These are phyloP conservation scores for Ectemnius cavifrons DNA, from an alignment of 2,888 invertebrate species.

Conservation along the genomic window DNA sequence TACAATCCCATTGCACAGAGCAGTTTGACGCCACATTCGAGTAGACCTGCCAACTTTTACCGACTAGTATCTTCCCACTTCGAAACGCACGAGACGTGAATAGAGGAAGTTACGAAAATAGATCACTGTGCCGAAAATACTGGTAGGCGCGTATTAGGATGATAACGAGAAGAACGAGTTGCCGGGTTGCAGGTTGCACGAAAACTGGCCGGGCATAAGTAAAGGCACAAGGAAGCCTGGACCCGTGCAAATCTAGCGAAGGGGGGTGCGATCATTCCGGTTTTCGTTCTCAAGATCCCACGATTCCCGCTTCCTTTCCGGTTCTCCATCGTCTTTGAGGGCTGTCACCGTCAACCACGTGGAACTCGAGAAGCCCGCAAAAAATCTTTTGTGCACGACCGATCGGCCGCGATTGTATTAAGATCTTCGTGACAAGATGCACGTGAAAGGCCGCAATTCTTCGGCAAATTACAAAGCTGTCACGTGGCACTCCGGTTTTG, in stretches of 20 bases:
- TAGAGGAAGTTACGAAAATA: neutral
- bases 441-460: too few relatives aligned
- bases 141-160: neutral
- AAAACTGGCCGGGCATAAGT: conserved; percentile 46
- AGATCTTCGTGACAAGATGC: too few relatives aligned
- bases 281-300: conserved; percentile 47
- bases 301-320: conserved; percentile 47
- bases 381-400: conserved; percentile 39
- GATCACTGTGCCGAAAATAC: neutral
- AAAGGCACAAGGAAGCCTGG: conserved; percentile 21
- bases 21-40: neutral
- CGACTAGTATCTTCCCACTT: neutral
- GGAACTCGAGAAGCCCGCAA: conserved; percentile 25
- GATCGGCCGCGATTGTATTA: conserved; percentile 1
- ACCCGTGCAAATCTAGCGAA: conserved; percentile 48
- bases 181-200: conserved; percentile 37
- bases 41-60: neutral
- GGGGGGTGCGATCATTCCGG: conserved; percentile 51
- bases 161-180: conserved; percentile 35
- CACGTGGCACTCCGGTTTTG: neutral
- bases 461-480: neutral
- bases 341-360: conserved; percentile 22
- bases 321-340: conserved; percentile 20
- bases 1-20: conserved; percentile 4
- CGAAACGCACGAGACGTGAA: neutral